A percentile compares a stretch with the other conserved stretches of the same genome.
Evolutionary conservation across 2,888 invertebrate genomes (phyloP).

Genomic region (Stratiomys singularior): DNA sequence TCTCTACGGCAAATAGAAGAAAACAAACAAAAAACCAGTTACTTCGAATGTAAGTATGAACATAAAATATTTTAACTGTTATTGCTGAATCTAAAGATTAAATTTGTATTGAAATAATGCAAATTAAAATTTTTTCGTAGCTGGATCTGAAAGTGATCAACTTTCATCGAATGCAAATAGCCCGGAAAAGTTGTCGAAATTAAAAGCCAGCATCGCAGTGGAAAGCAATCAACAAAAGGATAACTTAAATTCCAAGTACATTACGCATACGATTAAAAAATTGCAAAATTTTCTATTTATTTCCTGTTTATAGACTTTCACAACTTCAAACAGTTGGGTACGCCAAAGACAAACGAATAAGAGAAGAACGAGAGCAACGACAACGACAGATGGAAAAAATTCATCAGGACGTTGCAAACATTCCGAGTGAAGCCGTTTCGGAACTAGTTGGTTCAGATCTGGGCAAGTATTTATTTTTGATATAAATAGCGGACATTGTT

Average conservation of each 20-base stretch:
- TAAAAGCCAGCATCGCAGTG: slow-evolving; percentile 32
- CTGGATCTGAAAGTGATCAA: slow-evolving; percentile 53
- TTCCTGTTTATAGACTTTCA: slow-evolving; percentile 68
- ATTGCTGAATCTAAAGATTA: not conserved
- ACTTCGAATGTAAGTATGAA: slow-evolving; percentile 55
- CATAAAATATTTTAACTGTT: not conserved
- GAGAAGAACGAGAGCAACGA: slow-evolving; percentile 80
- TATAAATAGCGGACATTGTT: slow-evolving; percentile 5
- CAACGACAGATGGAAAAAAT: slow-evolving; percentile 80
- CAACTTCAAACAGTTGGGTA: slow-evolving; percentile 81
- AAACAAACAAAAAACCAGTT: slow-evolving; percentile 60
- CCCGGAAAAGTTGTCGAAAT: slow-evolving; percentile 48
- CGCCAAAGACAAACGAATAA: slow-evolving; percentile 78
- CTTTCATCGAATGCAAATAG: slow-evolving; percentile 48
- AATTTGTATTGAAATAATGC: not conserved
- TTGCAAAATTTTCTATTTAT: too few relatives aligned
- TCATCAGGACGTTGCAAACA: slow-evolving; percentile 77
- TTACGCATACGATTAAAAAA: too few relatives aligned
- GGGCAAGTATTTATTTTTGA: slow-evolving; percentile 71
- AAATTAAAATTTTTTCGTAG: slow-evolving; percentile 20
- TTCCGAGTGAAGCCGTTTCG: slow-evolving; percentile 79
- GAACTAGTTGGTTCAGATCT: slow-evolving; percentile 78
- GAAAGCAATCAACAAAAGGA: slow-evolving; percentile 51
- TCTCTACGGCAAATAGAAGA: slow-evolving; percentile 80
- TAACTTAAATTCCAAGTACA: slow-evolving; percentile 62